phyloP scores from a whole-genome alignment of 2,797 vertebrate species.

The Alosa sapidissima region DNA sequence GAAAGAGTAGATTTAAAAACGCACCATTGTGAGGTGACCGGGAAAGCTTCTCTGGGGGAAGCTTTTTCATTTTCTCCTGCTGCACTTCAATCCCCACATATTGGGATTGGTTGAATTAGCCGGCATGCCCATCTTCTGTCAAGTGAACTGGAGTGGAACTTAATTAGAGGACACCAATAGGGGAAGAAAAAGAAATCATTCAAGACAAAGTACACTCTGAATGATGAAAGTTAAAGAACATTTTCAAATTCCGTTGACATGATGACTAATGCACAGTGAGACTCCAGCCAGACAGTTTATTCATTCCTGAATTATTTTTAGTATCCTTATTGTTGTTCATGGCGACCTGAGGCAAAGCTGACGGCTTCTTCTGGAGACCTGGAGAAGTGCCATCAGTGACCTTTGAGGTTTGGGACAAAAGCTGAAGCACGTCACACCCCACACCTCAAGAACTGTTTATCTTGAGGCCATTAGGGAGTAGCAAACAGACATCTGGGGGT shows the following conservation, averaged over 20 bases:
- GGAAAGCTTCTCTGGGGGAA: background rate
- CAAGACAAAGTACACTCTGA: background rate
- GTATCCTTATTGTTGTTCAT: background rate
- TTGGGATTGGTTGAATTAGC: background rate
- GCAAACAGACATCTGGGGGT: constrained; percentile 49
- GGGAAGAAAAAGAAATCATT: background rate
- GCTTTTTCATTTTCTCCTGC: background rate
- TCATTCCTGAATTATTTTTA: background rate
- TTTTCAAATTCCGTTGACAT: background rate
- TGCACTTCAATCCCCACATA: constrained; percentile 13
- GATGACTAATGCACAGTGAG: background rate
- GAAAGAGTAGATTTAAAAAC: constrained; percentile 9
- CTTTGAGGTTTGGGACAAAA: background rate
- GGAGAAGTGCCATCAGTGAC: background rate
- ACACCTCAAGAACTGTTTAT: constrained; percentile 34
- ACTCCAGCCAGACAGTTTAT: background rate
- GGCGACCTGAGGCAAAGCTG: too few relatives aligned
- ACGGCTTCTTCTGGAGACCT: background rate
- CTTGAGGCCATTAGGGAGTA: constrained; percentile 43
- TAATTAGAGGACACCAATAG: background rate
- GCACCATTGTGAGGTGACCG: constrained; percentile 16
- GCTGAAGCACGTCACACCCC: background rate
- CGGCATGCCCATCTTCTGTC: background rate
- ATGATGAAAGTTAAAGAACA: background rate
- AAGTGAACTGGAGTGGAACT: constrained; percentile 13